Conservation (phyloP, 2,888 invertebrate species). For the Drosophila setosimentum region DNA sequence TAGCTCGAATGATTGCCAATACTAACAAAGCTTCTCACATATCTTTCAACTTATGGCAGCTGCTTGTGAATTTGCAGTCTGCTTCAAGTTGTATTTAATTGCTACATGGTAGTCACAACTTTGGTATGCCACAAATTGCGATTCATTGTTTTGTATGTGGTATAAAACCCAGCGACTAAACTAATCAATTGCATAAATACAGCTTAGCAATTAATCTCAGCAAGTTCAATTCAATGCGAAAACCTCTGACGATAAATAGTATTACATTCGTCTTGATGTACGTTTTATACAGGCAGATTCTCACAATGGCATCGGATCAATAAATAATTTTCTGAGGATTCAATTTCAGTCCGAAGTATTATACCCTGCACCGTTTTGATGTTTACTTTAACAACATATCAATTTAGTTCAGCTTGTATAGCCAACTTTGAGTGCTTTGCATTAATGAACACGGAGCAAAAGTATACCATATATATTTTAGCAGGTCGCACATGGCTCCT, state of each 20-base stretch:
- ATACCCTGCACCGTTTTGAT: neutral
- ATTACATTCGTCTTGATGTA: conserved; percentile 8
- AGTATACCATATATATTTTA: neutral
- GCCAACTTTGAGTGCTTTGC: neutral
- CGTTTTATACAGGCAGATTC: neutral
- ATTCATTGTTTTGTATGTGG: conserved; percentile 21
- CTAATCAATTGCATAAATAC: conserved; percentile 5
- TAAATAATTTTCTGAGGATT: conserved; percentile 11
- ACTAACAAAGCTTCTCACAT: neutral
- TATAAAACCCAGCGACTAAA: conserved; percentile 2
- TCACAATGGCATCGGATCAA: neutral
- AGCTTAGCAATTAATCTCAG: conserved; percentile 22
- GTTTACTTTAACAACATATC: no score
- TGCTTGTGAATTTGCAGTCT: conserved; percentile 10
- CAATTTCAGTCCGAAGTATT: conserved; percentile 1
- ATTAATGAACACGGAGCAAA: no score
- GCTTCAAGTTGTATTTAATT: conserved; percentile 21
- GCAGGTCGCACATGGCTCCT: neutral
- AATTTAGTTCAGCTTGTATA: conserved; percentile 3
- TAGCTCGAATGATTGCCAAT: conserved; percentile 18
- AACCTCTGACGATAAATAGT: neutral
- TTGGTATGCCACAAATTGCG: conserved; percentile 42
- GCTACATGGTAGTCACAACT: conserved; percentile 11
- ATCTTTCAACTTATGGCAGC: neutral
- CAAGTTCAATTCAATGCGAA: conserved; percentile 15